Evolutionary conservation across 35 echinoderm and acorn worm species (phyloP), one percentile per base, ranked within the genome.

Genomic region (Hemicentrotus pulcherrimus): DNA sequence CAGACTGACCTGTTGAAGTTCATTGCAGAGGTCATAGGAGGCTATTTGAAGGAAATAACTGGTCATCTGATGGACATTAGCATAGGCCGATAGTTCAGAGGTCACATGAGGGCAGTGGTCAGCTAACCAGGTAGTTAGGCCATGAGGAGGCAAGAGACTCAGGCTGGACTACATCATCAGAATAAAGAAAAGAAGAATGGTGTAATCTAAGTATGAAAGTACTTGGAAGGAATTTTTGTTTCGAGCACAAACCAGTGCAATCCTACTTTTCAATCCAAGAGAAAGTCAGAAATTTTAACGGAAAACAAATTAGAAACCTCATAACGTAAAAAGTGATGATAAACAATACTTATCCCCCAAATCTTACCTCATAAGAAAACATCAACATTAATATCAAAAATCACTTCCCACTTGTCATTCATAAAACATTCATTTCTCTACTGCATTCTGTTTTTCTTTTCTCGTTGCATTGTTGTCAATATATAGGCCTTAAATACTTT

Each of bases 41-140:
- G 91, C 91, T 28, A 93, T 28, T 47, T 93, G 91, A 4, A 93
- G 91, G 4, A 93, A 33, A 58, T 50, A 93, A 58, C 46, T 93
- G 19, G 91, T 93, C 91, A 93, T 32, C 48, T 55, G 16, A 58
- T 58, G n/a, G n/a, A 4, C 46, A 0, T 48, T 31, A 2, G 46
- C 46, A 19, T 93, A 13, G 18, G 11, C 2, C 30, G 48, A 47
- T 4, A 93, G 35, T 58, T 47, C 46, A 24, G 9, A 31, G 11
- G n/a, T 58, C 48, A 93, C 30, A 31, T 93, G 32, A 0, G 91
- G 91, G 91, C 46, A 93, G n/a, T 55, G 91, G 45, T 93, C 91
- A 47, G n/a, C 41, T 47, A 93, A 55, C 91, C 91, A 93, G n/a
- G 16, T 93, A n/a, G 7, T 31, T 5, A 93, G 1, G 45, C 24